phyloP scores from a whole-genome alignment of 2,113 vertebrate genomes.

The Atlantisia rogersi region DNA sequence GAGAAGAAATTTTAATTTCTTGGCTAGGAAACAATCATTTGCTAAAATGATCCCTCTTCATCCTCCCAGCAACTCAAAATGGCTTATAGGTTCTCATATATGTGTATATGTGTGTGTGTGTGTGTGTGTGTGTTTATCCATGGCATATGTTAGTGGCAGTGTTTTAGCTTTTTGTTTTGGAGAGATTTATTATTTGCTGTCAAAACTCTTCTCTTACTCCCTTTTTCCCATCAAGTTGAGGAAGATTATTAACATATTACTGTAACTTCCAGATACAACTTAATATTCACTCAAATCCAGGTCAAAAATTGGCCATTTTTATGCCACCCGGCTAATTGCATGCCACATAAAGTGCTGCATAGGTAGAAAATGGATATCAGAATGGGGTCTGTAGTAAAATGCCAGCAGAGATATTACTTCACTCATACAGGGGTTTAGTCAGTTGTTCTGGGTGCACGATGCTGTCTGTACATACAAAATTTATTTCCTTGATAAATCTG shows the following conservation, averaged over 20 bases:
- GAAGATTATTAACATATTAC: not conserved
- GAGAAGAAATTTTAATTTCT: not conserved
- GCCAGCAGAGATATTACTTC: not conserved
- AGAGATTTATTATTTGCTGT: not conserved
- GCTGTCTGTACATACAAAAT: not conserved
- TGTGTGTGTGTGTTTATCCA: too few relatives aligned
- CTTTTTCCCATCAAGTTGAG: not conserved
- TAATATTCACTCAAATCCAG: not conserved
- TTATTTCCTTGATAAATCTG: not conserved
- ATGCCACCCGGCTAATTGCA: not conserved
- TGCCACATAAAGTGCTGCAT: not conserved
- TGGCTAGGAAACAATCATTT: not conserved
- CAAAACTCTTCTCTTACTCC: not conserved
- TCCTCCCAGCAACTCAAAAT: not conserved
- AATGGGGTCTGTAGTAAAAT: not conserved
- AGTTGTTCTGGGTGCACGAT: not conserved
- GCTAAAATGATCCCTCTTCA: not conserved
- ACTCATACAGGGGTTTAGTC: not conserved
- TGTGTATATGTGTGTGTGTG: not conserved
- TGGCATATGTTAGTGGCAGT: not conserved
- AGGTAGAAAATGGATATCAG: not conserved
- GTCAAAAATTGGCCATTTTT: not conserved
- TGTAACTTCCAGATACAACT: not conserved
- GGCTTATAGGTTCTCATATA: not conserved
- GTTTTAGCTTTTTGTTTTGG: not conserved